phyloP scores from a whole-genome alignment of 2,888 invertebrate genomes.

The Ophion ventricosus region DNA sequence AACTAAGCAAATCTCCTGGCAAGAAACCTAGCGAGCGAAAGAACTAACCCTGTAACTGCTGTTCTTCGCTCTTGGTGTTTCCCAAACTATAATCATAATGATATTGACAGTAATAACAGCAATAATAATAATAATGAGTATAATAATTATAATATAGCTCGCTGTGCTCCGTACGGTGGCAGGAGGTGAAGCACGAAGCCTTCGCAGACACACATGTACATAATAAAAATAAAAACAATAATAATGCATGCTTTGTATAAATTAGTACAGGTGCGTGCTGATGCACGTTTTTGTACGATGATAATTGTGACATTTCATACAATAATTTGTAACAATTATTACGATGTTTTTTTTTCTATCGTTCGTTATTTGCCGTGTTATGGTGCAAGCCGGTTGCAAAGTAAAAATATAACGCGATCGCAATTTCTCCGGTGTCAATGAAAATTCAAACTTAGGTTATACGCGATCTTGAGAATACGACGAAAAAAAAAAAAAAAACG shows the following conservation, averaged over 20 bases:
- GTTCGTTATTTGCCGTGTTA: no score
- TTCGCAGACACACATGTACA: constrained; percentile 8
- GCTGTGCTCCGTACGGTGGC: constrained; percentile 37
- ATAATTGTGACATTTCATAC: not conserved
- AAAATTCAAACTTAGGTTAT: not conserved
- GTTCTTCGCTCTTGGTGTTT: not conserved
- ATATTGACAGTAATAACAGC: constrained; percentile 9
- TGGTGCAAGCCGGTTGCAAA: not conserved
- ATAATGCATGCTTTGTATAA: constrained; percentile 8
- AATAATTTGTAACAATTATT: not conserved
- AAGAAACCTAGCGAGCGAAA: constrained; percentile 28
- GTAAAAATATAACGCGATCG: not conserved
- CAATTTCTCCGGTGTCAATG: not conserved
- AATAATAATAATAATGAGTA: constrained; percentile 10
- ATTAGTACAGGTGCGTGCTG: not conserved
- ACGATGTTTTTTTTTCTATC: not conserved
- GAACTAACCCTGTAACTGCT: constrained; percentile 37
- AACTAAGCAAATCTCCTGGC: constrained; percentile 12
- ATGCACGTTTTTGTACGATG: not conserved
- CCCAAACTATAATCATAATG: not conserved
- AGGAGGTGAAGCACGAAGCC: constrained; percentile 35
- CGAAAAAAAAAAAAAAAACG: constrained; percentile 24
- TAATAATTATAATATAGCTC: constrained; percentile 24
- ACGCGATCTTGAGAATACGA: not conserved
- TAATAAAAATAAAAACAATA: not conserved